Evolutionary conservation across 53 echinoderm and acorn worm species (phyloP).

Genomic region (Holothuria scabra): DNA sequence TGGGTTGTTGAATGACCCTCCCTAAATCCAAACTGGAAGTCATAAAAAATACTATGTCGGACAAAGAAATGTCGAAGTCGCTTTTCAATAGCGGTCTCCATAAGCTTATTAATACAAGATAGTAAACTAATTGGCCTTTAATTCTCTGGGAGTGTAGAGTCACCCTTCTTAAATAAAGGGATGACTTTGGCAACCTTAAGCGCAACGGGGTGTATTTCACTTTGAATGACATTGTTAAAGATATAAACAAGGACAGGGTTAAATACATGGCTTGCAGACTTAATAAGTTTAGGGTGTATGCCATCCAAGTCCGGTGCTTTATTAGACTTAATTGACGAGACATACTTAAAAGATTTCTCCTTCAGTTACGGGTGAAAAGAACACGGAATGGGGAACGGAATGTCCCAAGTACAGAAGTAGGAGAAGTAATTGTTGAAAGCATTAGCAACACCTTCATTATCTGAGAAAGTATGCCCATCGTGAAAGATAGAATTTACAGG

Average conservation of each 20-base stretch:
- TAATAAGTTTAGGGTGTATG: too few relatives aligned
- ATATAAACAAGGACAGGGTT: background rate
- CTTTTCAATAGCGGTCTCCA: background rate
- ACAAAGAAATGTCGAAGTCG: background rate
- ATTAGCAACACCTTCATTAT: too few relatives aligned
- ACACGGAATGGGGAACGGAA: background rate
- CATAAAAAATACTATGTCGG: background rate
- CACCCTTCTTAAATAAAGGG: too few relatives aligned
- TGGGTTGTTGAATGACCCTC: too few relatives aligned
- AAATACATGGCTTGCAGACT: background rate
- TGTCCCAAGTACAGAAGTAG: too few relatives aligned
- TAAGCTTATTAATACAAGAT: background rate
- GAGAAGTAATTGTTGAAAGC: too few relatives aligned
- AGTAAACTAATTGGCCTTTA: too few relatives aligned
- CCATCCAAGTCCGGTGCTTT: slow-evolving; percentile 5
- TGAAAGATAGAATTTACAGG: too few relatives aligned
- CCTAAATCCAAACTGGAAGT: background rate
- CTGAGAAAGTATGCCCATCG: too few relatives aligned
- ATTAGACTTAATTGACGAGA: background rate
- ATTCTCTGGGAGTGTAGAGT: too few relatives aligned
- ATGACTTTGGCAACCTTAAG: background rate
- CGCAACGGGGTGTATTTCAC: slow-evolving; percentile 5
- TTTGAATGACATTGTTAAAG: slow-evolving; percentile 11
- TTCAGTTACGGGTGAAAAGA: background rate
- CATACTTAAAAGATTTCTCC: slow-evolving; percentile 2